These are phyloP conservation scores for Brachypalpus laphriformis DNA, from an alignment of 2,888 invertebrate species.

Conservation along the genomic window DNA sequence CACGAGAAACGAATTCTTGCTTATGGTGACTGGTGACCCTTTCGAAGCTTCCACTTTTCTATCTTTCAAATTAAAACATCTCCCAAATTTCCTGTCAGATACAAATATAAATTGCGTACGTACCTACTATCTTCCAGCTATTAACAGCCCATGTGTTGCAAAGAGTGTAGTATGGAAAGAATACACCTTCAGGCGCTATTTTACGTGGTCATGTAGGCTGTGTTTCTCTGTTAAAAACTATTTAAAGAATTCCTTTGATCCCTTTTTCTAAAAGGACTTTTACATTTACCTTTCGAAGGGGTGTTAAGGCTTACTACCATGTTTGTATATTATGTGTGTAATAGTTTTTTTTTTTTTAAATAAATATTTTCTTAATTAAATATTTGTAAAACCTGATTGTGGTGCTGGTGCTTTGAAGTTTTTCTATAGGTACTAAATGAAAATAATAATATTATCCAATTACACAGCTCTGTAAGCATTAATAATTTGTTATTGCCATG, in stretches of 20 bases:
- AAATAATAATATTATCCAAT: too few species aligned
- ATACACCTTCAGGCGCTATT: constrained; percentile 32
- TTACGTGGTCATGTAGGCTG: constrained; percentile 35
- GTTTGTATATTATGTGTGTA: constrained; percentile 11
- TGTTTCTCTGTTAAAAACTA: constrained; percentile 48
- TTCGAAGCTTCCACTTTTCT: background rate
- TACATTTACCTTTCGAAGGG: constrained; percentile 33
- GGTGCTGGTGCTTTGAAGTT: constrained; percentile 30
- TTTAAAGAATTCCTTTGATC: constrained; percentile 64
- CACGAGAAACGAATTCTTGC: background rate
- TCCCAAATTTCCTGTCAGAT: constrained; percentile 16
- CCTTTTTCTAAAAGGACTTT: constrained; percentile 31
- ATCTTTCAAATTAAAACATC: constrained; percentile 7
- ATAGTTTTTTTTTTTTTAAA: background rate
- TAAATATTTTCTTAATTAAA: constrained; percentile 59
- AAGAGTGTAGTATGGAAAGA: constrained; percentile 24
- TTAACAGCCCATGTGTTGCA: background rate
- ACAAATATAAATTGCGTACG: constrained; percentile 14
- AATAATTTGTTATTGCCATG: too few species aligned
- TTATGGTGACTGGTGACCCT: background rate
- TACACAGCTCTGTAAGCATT: too few species aligned
- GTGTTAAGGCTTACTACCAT: constrained; percentile 29
- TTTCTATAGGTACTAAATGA: background rate
- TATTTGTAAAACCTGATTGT: constrained; percentile 49
- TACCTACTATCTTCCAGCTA: background rate